phyloP scores from a whole-genome alignment of 2,888 invertebrate genomes.

The Mesoligia furuncula region DNA sequence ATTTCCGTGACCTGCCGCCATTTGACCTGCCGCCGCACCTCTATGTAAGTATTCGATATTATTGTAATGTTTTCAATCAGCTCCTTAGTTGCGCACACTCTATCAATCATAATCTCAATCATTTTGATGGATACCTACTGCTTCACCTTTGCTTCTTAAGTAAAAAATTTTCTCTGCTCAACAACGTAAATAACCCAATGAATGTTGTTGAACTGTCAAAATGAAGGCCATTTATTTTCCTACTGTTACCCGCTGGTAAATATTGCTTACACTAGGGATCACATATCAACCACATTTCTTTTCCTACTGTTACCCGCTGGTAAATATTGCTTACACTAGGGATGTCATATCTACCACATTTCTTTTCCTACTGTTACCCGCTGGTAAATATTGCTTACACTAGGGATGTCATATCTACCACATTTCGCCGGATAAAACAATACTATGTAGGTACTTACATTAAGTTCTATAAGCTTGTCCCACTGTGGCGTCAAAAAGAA shows the following conservation, averaged over 20 bases:
- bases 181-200: too few species aligned
- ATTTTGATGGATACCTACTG: background rate
- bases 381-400: background rate
- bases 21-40: too few species aligned
- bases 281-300: too few species aligned
- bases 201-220: background rate
- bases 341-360: too few species aligned
- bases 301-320: too few species aligned
- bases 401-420: background rate
- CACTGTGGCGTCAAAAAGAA: constrained; percentile 96
- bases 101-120: background rate
- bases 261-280: too few species aligned
- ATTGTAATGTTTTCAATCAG: background rate
- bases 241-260: too few species aligned
- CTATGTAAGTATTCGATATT: background rate
- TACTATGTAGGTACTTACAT: constrained; percentile 85
- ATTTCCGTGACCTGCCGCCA: too few species aligned
- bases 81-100: background rate
- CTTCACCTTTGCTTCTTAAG: too few species aligned
- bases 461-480: constrained; percentile 92
- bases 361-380: too few species aligned
- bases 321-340: background rate
- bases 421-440: background rate
- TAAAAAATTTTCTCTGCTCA: background rate
- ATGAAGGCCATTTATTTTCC: too few species aligned